phyloP scores from a whole-genome alignment of 2,888 invertebrate species.

The Caprella mutica region DNA sequence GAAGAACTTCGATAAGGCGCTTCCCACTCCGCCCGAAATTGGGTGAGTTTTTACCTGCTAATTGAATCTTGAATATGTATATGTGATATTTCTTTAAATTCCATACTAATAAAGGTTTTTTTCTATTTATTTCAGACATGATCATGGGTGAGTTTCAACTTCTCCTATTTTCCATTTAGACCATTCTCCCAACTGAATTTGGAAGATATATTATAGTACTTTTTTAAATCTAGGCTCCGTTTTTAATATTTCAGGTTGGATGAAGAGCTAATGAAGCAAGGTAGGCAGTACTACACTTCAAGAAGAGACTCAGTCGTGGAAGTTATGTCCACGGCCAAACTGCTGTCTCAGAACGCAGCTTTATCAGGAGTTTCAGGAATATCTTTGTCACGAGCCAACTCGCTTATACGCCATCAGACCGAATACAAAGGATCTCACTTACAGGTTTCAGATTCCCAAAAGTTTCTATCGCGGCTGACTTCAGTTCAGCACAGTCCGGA shows the following conservation, averaged over 20 bases:
- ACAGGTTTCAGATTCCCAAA: conserved; percentile 5
- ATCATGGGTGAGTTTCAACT: conserved; percentile 6
- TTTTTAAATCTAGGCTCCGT: no score
- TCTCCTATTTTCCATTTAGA: background rate
- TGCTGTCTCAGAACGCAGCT: background rate
- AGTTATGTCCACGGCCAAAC: conserved; percentile 10
- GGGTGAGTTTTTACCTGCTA: conserved; percentile 18
- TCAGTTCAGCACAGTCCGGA: conserved; percentile 12
- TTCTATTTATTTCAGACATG: conserved; percentile 3
- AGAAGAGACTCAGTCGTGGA: conserved; percentile 28
- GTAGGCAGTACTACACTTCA: conserved; percentile 29
- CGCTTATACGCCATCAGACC: background rate
- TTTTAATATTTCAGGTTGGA: conserved; percentile 19
- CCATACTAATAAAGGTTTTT: background rate
- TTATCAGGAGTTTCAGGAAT: background rate
- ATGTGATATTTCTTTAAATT: background rate
- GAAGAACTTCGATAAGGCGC: conserved; percentile 41
- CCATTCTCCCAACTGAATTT: no score
- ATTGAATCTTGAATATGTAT: background rate
- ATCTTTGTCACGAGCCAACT: conserved; percentile 5
- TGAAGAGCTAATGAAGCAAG: conserved; percentile 29
- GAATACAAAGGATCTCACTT: no score
- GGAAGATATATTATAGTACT: no score
- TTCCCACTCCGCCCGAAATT: conserved; percentile 26
- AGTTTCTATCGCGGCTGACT: background rate